Evolutionary conservation across 2,797 vertebrate species (phyloP).

Genomic region (Gadopsis marmoratus): DNA sequence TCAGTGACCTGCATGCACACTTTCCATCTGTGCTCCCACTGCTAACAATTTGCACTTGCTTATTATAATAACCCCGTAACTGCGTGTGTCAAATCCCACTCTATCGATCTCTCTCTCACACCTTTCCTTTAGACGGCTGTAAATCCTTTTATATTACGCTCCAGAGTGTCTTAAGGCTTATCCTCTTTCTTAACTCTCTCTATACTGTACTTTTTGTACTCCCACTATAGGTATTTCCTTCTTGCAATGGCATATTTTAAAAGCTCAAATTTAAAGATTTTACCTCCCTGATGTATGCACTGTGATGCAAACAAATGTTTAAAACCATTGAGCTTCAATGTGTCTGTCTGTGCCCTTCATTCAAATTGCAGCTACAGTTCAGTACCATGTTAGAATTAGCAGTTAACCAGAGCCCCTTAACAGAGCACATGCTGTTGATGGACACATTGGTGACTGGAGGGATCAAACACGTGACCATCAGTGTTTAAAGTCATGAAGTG

Average conservation of each 20-base stretch:
- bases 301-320: slow-evolving; percentile 37
- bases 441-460: background rate
- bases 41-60: slow-evolving; percentile 51
- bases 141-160: slow-evolving; percentile 42
- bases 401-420: background rate
- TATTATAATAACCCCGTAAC: slow-evolving; percentile 43
- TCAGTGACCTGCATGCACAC: slow-evolving; percentile 35
- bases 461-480: slow-evolving; percentile 3
- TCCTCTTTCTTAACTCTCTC: slow-evolving; percentile 34
- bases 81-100: slow-evolving; percentile 30
- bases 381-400: background rate
- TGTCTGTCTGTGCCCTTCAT: background rate
- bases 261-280: slow-evolving; percentile 26
- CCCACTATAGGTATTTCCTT: slow-evolving; percentile 6
- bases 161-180: slow-evolving; percentile 30
- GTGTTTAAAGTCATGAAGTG: background rate
- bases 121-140: slow-evolving; percentile 31
- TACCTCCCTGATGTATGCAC: background rate
- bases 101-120: slow-evolving; percentile 37
- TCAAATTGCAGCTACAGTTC: slow-evolving; percentile 21
- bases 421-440: background rate
- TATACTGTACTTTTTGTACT: slow-evolving; percentile 25
- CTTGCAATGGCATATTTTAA: background rate
- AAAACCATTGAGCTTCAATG: slow-evolving; percentile 21
- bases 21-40: slow-evolving; percentile 31